Conservation (phyloP, 1,140 invertebrate species). For the Drosophila tropicalis region DNA sequence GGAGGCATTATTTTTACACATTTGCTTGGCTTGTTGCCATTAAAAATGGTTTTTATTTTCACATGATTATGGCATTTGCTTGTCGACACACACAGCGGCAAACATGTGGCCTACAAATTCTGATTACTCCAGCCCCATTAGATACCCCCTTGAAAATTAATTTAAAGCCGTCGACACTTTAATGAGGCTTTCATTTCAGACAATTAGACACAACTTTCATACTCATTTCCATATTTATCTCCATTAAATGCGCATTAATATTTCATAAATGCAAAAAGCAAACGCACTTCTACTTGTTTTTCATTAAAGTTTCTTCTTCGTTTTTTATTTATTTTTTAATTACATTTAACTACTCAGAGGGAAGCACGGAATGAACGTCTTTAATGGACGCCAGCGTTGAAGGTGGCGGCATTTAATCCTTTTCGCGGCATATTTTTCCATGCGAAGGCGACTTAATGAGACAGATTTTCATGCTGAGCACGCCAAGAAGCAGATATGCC, state of each 20-base stretch:
- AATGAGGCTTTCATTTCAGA: conserved; percentile 29
- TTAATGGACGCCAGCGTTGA: conserved; percentile 58
- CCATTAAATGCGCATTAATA: conserved; percentile 67
- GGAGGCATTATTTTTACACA: conserved; percentile 44
- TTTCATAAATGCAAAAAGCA: conserved; percentile 66
- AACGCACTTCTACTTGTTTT: conserved; percentile 57
- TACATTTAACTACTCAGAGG: conserved; percentile 45
- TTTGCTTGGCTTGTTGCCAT: conserved; percentile 50
- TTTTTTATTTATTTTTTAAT: conserved; percentile 49
- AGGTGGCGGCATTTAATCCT: conserved; percentile 61
- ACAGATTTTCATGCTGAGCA: conserved; percentile 61
- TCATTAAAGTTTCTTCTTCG: conserved; percentile 59
- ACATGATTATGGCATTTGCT: conserved; percentile 55
- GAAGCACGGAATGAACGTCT: conserved; percentile 42
- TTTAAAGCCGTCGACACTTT: conserved; percentile 44
- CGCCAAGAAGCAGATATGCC: conserved; percentile 22
- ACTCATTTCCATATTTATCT: conserved; percentile 23
- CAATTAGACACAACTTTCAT: conserved; percentile 38
- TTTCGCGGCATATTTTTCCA: conserved; percentile 73
- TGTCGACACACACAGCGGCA: conserved; percentile 24
- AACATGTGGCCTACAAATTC: conserved; percentile 21
- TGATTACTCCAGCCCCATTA: conserved; percentile 11
- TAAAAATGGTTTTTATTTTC: conserved; percentile 52
- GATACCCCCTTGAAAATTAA: conserved; percentile 46
- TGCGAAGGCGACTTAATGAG: conserved; percentile 65